Evolutionary conservation across 2,797 vertebrate genomes (phyloP).

Genomic region (Nannoperca obscura): DNA sequence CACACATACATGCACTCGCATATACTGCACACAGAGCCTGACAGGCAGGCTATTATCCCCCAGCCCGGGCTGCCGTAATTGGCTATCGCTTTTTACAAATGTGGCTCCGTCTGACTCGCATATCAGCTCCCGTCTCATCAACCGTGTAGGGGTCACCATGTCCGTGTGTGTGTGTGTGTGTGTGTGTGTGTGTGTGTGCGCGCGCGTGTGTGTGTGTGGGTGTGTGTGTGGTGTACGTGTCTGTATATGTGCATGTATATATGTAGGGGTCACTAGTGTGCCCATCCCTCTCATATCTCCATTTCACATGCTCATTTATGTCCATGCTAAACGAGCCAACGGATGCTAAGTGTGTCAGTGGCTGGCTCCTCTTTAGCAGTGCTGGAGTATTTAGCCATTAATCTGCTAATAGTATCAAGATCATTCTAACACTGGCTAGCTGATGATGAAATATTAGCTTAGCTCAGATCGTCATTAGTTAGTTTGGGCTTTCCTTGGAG

Average conservation of each 20-base stretch:
- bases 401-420: slow-evolving; percentile 81
- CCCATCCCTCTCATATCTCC: slow-evolving; percentile 79
- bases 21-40: slow-evolving; percentile 79
- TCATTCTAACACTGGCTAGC: slow-evolving; percentile 76
- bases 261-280: slow-evolving; percentile 76
- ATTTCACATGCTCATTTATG: slow-evolving; percentile 77
- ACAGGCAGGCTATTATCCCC: slow-evolving; percentile 89
- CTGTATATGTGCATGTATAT: slow-evolving; percentile 47
- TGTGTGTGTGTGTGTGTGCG: slow-evolving; percentile 27
- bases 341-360: slow-evolving; percentile 75
- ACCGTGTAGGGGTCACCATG: slow-evolving; percentile 81
- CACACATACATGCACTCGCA: slow-evolving; percentile 62
- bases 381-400: slow-evolving; percentile 84
- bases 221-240: slow-evolving; percentile 32
- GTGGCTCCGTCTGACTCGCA: slow-evolving; percentile 84
- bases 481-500: slow-evolving; percentile 78
- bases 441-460: slow-evolving; percentile 87
- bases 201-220: slow-evolving; percentile 34
- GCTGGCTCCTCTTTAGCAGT: slow-evolving; percentile 74
- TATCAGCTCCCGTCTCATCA: slow-evolving; percentile 85
- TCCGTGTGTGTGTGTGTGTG: slow-evolving; percentile 48
- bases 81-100: slow-evolving; percentile 89
- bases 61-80: slow-evolving; percentile 88
- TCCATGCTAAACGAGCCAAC: slow-evolving; percentile 78
- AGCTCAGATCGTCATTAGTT: slow-evolving; percentile 77